Conservation (phyloP, 2,888 invertebrate species). For the Drosophila ustulata region DNA sequence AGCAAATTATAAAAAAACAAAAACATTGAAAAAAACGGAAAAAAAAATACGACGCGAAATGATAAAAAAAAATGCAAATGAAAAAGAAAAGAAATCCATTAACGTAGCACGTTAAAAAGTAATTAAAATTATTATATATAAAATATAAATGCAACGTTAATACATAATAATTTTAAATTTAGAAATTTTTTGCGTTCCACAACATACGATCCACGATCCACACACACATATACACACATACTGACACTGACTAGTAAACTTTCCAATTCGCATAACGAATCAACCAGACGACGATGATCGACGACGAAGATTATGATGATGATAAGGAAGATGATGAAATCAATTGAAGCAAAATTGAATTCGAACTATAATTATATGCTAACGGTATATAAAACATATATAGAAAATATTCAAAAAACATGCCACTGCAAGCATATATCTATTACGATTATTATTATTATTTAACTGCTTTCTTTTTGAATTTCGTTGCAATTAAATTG, state of each 20-base stretch:
- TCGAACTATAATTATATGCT: constrained; percentile 49
- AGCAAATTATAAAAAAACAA: constrained; percentile 52
- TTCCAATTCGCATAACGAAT: constrained; percentile 66
- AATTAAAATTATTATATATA: constrained; percentile 41
- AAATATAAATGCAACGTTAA: constrained; percentile 63
- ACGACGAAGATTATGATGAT: not conserved
- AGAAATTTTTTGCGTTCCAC: constrained; percentile 61
- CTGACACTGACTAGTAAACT: constrained; percentile 46
- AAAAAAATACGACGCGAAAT: constrained; percentile 9
- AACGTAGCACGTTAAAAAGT: constrained; percentile 59
- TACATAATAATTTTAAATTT: constrained; percentile 55
- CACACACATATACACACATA: constrained; percentile 16
- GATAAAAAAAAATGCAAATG: constrained; percentile 18
- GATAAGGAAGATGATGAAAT: constrained; percentile 12
- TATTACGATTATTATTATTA: constrained; percentile 9
- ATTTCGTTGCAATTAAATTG: not conserved
- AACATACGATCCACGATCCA: constrained; percentile 48
- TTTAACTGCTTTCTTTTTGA: not conserved
- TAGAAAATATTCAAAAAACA: constrained; percentile 54
- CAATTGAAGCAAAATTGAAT: constrained; percentile 46
- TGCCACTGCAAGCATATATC: constrained; percentile 54
- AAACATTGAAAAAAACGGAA: constrained; percentile 12
- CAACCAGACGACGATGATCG: constrained; percentile 22
- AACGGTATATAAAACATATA: constrained; percentile 48
- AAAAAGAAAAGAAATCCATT: constrained; percentile 32